Evolutionary conservation across 2,113 vertebrate species (phyloP), one percentile per base, ranked within the genome.

Genomic region (Trogon melanurus): DNA sequence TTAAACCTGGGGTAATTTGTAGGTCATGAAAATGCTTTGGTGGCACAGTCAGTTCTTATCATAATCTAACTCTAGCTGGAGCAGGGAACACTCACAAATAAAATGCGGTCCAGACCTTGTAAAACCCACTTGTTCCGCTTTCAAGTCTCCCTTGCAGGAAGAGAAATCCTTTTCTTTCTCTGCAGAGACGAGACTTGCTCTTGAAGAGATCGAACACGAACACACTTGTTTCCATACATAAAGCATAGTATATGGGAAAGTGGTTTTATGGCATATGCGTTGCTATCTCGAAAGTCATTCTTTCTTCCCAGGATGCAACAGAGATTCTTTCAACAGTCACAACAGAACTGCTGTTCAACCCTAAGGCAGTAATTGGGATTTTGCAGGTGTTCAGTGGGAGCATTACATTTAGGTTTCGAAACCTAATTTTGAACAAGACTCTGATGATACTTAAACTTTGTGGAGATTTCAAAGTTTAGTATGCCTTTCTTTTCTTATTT

Each of bases 11-110:
- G 53, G 71, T 91, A 91, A 96, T 91, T 93, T 95, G 78, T 91
- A 95, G 80, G 89, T 95, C 92, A 97, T 27, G 66, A 95, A 97
- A 94, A 96, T 85, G 75, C 93, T 97, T 97, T 96, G 75, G 91
- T 94, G 82, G 87, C 70, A 85, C 91, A 94, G 96, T 97, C 96
- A 88, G 87, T 85, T 96, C 95, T 96, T 96, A 95, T 95, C 76
- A 96, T 58, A 91, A 83, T 96, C 89, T 92, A 91, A 81, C 87
- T 95, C 62, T 82, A 90, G 70, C 87, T 75, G 72, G 66, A 96
- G 64, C 86, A 85, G 50, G 48, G 48, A 90, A 94, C 0, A 8
- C 70, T 94, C 61, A 93, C 85, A 96, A 96, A 79, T 87, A 96
- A 93, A 96, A 93, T 53, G 54, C 6, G 3, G 58, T 81, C 91